phyloP scores from a whole-genome alignment of 2,113 vertebrate genomes.

The Rana temporaria region DNA sequence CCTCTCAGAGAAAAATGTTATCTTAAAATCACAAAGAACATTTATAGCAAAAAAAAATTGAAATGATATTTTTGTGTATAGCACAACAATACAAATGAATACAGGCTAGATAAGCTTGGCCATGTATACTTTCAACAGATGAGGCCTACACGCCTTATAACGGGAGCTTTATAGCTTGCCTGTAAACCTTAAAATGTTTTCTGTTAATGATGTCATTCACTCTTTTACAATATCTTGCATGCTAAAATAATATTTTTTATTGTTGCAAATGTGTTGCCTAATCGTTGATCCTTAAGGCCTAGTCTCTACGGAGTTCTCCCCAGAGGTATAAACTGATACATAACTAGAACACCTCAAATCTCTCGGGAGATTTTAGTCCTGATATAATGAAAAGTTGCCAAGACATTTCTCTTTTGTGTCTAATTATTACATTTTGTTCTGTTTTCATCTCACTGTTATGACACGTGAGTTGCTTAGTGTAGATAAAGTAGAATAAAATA shows the following conservation, averaged over 20 bases:
- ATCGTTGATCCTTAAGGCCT: conserved; percentile 6
- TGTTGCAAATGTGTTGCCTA: conserved; percentile 42
- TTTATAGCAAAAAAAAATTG: neutral
- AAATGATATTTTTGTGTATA: neutral
- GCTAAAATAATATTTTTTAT: conserved; percentile 24
- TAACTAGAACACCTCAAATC: conserved; percentile 8
- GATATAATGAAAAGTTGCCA: conserved; percentile 57
- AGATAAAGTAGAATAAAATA: conserved; percentile 53
- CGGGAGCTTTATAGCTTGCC: neutral
- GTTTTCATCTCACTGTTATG: conserved; percentile 45
- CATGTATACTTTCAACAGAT: neutral
- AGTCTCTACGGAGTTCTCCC: conserved; percentile 24
- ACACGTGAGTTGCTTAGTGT: conserved; percentile 9
- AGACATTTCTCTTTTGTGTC: conserved; percentile 23
- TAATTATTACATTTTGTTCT: conserved; percentile 57
- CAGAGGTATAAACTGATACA: conserved; percentile 33
- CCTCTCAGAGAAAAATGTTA: conserved; percentile 31
- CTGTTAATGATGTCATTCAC: neutral
- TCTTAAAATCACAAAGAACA: neutral
- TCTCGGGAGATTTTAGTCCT: neutral
- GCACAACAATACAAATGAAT: neutral
- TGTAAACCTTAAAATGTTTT: neutral
- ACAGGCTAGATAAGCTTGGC: neutral
- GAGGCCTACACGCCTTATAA: neutral
- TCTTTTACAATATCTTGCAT: neutral